phyloP scores from a whole-genome alignment of 2,888 invertebrate genomes.

The Auanema freiburgensis region DNA sequence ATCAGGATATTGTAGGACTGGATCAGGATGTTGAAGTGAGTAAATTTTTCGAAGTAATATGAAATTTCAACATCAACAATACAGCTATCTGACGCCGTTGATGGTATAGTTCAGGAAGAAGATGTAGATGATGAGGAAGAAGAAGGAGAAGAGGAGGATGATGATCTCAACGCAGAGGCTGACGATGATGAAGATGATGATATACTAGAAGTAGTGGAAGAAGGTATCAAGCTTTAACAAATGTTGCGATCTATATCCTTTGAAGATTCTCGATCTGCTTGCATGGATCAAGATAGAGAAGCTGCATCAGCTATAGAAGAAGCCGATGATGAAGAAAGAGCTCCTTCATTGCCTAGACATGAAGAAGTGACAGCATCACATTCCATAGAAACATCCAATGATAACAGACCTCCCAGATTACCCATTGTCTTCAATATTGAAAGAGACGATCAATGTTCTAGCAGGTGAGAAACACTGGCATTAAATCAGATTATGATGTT shows the following conservation, averaged over 20 bases:
- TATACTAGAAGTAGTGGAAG: neutral
- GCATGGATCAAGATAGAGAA: conserved; percentile 39
- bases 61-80: too few relatives aligned
- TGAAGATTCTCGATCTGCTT: conserved; percentile 32
- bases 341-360: conserved; percentile 3
- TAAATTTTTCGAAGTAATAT: conserved; percentile 8
- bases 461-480: conserved; percentile 29
- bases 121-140: conserved; percentile 15
- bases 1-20: conserved; percentile 12
- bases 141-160: conserved; percentile 20
- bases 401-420: neutral
- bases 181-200: conserved; percentile 11
- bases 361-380: neutral
- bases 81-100: conserved; percentile 4
- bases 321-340: conserved; percentile 36
- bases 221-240: neutral
- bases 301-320: conserved; percentile 46
- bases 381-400: too few relatives aligned
- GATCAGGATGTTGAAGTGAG: conserved; percentile 27
- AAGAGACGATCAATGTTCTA: conserved; percentile 44
- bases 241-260: neutral
- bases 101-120: conserved; percentile 12
- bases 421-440: conserved; percentile 20
- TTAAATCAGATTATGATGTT: neutral
- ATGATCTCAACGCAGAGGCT: conserved; percentile 10